phyloP scores from a whole-genome alignment of 2,888 invertebrate genomes.

The Thereva unica region DNA sequence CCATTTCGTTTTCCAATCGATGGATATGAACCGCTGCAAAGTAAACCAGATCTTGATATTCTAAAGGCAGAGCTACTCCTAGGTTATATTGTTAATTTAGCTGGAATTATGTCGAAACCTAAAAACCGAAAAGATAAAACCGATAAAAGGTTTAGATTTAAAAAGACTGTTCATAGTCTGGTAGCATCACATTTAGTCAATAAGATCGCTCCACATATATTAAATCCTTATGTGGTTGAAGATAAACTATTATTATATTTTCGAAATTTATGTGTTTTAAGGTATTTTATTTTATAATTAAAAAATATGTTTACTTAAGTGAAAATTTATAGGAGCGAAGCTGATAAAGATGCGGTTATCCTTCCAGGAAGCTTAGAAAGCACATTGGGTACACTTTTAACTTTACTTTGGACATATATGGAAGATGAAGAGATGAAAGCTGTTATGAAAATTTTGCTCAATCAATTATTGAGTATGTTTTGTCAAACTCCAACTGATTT shows the following conservation, averaged over 20 bases:
- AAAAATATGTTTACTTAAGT: constrained; percentile 1
- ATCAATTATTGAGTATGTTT: constrained; percentile 49
- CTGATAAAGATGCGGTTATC: constrained; percentile 48
- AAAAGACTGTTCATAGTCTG: constrained; percentile 62
- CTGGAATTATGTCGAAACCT: constrained; percentile 51
- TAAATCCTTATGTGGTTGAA: constrained; percentile 71
- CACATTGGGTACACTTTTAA: constrained; percentile 51
- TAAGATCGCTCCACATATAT: constrained; percentile 65
- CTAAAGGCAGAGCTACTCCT: constrained; percentile 51
- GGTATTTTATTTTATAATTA: constrained; percentile 41
- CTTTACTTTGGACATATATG: constrained; percentile 56
- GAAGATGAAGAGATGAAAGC: constrained; percentile 54
- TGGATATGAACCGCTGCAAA: constrained; percentile 70
- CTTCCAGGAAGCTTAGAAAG: constrained; percentile 50
- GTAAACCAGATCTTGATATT: constrained; percentile 52
- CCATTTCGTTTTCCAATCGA: constrained; percentile 70
- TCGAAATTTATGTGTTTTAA: constrained; percentile 47
- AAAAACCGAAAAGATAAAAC: constrained; percentile 45
- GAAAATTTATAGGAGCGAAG: constrained; percentile 43
- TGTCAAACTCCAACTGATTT: constrained; percentile 53
- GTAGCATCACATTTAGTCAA: constrained; percentile 63
- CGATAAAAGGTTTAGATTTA: constrained; percentile 43
- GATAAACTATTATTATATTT: constrained; percentile 65
- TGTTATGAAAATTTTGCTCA: constrained; percentile 52
- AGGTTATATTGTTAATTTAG: constrained; percentile 53